Base-by-base conservation (phyloP, 2,797 vertebrate genomes). In the Acanthopagrus latus region DNA sequence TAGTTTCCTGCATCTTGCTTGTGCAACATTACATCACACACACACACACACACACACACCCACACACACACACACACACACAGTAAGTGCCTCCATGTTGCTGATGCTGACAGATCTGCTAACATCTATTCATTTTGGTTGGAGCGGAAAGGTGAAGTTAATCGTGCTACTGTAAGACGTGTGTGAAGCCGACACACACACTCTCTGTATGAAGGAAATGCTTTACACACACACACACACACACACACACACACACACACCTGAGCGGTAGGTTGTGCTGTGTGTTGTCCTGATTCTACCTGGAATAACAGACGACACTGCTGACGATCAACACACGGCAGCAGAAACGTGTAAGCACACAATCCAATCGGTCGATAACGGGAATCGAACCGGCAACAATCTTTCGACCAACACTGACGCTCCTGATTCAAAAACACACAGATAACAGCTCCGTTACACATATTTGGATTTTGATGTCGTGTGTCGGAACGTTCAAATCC, bases 61-160 rank as follows among this genome's bases (percentile, higher is more conserved):
- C 20, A 14, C 12, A 43, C 41, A 11, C 41, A 10, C 11, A 43
- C 41, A 43, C 10, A 43, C 59, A 1, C 56, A 29, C n/a, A 65
- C 70, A 17, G 18, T 68, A 18, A 82, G 46, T 46, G 13, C 51
- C 78, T 76, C 43, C n/a, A n/a, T n/a, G n/a, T 23, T 33, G 38
- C 50, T 52, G 55, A 44, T 44, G 52, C 0, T 11, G 55, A 67
- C 29, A 29, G 29, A 4, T 27, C 27, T 27, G 27, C 18, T 71
- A 16, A 70, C 48, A 54, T 78, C n/a, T 74, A 11, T 68, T 64
- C 23, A 21, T 57, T 43, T 38, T 18, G 18, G 9, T 29, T 20
- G 20, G 1, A 12, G 12, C 48, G 12, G 17, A 66, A 33, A 57
- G 41, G 58, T 48, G 44, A 21, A 33, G 41, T 46, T 7, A 54